Base-by-base conservation (phyloP, 2,113 vertebrate genomes). In the Pampusana beccarii region DNA sequence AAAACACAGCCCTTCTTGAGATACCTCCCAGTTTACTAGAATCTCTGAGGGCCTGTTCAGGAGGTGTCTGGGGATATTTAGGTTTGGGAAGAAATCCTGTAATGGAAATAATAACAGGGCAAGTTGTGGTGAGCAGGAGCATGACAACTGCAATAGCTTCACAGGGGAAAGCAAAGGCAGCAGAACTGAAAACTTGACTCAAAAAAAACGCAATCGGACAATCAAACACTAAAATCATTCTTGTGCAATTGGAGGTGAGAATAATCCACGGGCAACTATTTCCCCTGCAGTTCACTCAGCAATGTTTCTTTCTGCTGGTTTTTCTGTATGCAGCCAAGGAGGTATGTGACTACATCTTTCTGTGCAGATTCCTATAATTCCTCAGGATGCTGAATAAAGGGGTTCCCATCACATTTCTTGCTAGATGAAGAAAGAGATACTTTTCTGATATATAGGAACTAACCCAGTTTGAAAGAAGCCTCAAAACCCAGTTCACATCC, bases 21-120 rank as follows among this genome's bases (percentile, higher is more conserved):
- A 89, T 84, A 77, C 69, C 72, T 91, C 60, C 36, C 57, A 72
- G 60, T 86, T 89, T 69, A 72, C 65, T 93, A 78, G 57, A 75
- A 61, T 91, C 80, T 92, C 90, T 75, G 79, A 85, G 61, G 80
- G 29, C 38, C 78, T 87, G 19, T 87, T 96, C 77, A 64, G 75
- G 80, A 93, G 69, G 31, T 89, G 54, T 73, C 65, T 85, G 83
- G 61, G 88, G 80, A 84, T 90, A 86, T 83, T 93, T 86, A 38
- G 14, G 44, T 93, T 93, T 79, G 64, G 29, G 40, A 91, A 88
- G 80, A 94, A 90, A 86, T 57, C 71, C 60, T 91, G 48, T 88
- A 71, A 88, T 92, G 77, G 88, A 94, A 96, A 86, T 91, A 86
- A 71, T 89, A 89, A 90, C 86, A 88, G n/a, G 79, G 33, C 26